A percentile compares a stretch with the other conserved stretches of the same genome.
Conservation (phyloP, 2,797 vertebrate genomes). For the Dendrocincla fuliginosa region DNA sequence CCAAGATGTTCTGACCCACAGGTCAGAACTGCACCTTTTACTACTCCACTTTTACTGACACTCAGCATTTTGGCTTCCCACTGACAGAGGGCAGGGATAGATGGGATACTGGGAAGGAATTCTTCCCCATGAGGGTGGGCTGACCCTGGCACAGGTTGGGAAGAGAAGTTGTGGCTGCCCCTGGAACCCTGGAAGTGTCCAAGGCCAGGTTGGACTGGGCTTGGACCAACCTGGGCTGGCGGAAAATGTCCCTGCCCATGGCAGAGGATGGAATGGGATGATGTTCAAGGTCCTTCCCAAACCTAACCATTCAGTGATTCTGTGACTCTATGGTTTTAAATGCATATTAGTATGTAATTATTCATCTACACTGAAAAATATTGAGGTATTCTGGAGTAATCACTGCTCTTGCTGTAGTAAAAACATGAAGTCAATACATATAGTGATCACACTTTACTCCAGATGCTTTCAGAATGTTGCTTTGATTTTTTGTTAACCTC, state of each 20-base stretch:
- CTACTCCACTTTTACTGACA: neutral
- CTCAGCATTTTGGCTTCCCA: neutral
- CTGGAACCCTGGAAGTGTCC: neutral
- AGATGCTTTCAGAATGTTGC: neutral
- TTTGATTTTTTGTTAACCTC: neutral
- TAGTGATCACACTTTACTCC: neutral
- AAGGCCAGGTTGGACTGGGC: rapidly evolving
- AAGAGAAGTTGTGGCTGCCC: neutral
- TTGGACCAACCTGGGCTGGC: neutral
- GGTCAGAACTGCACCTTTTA: neutral
- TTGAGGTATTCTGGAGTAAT: neutral
- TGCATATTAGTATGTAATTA: neutral
- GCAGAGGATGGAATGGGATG: neutral
- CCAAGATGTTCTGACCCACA: neutral
- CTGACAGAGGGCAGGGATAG: rapidly evolving
- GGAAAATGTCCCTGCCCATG: neutral
- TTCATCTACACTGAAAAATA: neutral
- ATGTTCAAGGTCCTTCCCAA: rapidly evolving
- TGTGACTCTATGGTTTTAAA: neutral
- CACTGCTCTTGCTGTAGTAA: neutral
- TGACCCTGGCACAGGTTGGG: neutral
- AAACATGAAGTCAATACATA: neutral
- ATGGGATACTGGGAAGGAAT: neutral
- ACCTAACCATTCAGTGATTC: neutral
- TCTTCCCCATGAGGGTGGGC: rapidly evolving